These are phyloP conservation scores for Pyrocephalus nanus DNA, from an alignment of 2,797 vertebrate species.

Conservation along the genomic window DNA sequence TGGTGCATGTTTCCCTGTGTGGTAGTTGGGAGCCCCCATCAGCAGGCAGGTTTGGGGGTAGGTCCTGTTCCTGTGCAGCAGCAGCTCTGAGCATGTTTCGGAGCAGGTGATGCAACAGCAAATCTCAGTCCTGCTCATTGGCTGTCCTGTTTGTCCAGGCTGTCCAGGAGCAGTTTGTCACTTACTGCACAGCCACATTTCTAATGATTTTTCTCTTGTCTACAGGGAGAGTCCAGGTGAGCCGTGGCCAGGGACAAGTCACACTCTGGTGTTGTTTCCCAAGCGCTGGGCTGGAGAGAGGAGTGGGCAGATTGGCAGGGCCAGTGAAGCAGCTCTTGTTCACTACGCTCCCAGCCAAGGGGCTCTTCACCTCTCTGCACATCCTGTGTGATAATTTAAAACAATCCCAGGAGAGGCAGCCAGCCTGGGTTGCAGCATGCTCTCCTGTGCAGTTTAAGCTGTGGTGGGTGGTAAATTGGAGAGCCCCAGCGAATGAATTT, in stretches of 20 bases:
- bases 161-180: accelerated
- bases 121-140: accelerated
- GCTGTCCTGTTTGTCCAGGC: accelerated
- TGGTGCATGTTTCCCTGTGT: accelerated
- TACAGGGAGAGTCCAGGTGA: accelerated
- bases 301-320: neutral
- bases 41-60: neutral
- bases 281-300: neutral
- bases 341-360: neutral
- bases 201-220: neutral
- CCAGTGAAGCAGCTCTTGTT: neutral
- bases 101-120: neutral
- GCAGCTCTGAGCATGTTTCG: accelerated
- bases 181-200: neutral
- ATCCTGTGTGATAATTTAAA: neutral
- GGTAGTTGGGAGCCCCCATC: neutral
- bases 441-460: neutral
- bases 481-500: neutral
- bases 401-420: neutral
- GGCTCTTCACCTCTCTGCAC: neutral
- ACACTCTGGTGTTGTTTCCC: neutral
- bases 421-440: accelerated
- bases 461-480: no score
- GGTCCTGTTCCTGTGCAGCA: neutral
- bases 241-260: accelerated